A percentile compares a stretch with the other conserved stretches of the same genome.
phyloP scores from a whole-genome alignment of 2,888 invertebrate species.

The Chironomus riparius region DNA sequence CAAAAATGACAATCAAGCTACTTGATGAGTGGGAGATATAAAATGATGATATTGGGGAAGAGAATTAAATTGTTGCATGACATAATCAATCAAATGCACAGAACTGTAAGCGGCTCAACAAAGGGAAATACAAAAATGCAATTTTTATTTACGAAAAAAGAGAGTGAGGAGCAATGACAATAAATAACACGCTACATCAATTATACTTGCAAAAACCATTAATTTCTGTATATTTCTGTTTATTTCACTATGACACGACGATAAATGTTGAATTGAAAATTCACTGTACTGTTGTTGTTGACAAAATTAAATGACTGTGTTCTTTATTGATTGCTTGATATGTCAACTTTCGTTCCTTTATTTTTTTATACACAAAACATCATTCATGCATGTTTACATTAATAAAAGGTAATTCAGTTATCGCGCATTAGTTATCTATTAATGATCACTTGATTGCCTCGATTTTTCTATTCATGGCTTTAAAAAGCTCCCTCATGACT shows the following conservation, averaged over 20 bases:
- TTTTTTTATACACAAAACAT: neutral
- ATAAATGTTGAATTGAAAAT: neutral
- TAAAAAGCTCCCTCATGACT: too few relatives aligned
- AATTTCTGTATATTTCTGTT: conserved; percentile 2
- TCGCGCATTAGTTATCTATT: neutral
- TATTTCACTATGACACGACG: neutral
- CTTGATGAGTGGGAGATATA: neutral
- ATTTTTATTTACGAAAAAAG: neutral
- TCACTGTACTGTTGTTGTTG: neutral
- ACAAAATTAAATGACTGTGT: neutral
- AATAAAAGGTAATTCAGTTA: neutral
- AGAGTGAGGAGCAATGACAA: neutral
- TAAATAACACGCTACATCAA: conserved; percentile 14
- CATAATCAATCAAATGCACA: conserved; percentile 1
- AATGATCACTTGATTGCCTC: neutral
- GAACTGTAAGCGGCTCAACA: neutral
- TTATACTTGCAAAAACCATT: conserved; percentile 8
- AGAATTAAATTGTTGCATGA: conserved; percentile 5
- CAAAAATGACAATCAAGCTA: neutral
- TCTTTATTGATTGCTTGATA: neutral
- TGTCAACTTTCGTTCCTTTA: neutral
- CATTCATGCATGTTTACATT: neutral
- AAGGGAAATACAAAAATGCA: neutral
- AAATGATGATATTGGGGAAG: neutral
- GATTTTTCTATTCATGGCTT: neutral